Base-by-base conservation (phyloP, 2,113 vertebrate genomes). In the Dipodomys ordii region DNA sequence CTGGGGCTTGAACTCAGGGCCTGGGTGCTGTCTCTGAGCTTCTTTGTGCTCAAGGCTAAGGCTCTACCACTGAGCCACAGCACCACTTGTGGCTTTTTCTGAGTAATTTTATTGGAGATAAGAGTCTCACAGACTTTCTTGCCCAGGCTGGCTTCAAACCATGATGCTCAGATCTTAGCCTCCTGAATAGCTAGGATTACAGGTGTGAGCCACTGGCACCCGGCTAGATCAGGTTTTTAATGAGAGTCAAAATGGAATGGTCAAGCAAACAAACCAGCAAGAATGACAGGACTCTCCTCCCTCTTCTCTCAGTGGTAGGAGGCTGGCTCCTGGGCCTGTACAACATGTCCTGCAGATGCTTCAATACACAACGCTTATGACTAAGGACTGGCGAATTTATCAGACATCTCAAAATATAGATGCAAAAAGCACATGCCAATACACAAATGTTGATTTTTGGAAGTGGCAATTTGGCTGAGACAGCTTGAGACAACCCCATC, bases 381-480 rank as follows among this genome's bases (percentile, higher is more conserved):
- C 39, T 25, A 82, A 91, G 30, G 13, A 79, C 49, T 0, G 0
- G 68, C 1, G 39, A 88, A 83, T 73, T 88, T 73, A 80, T 91
- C 71, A 78, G 92, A 80, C 0, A 44, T 88, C 20, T 86, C 25
- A 44, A 83, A 83, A 83, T 46, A 83, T 2, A 57, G 62, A 67
- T 67, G 72, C 23, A 77, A 57, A 82, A 27, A 35, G 35, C 39
- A 30, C 9, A 7, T 76, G 83, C 12, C 32, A 0, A 76, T n/a
- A 72, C 7, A 57, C 16, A 60, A 49, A 57, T 0, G 2, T 57
- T 85, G 64, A 13, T 89, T 91, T 95, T n/a, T n/a, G 35, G 60
- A 96, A 92, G 94, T 5, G 71, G 39, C 20, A 23, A 81, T 94
- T 88, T 95, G 90, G 80, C 57, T 82, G 73, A 27, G 78, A 87